These are phyloP conservation scores for Zapornia atra DNA, from an alignment of 2,113 vertebrate genomes.

Conservation along the genomic window DNA sequence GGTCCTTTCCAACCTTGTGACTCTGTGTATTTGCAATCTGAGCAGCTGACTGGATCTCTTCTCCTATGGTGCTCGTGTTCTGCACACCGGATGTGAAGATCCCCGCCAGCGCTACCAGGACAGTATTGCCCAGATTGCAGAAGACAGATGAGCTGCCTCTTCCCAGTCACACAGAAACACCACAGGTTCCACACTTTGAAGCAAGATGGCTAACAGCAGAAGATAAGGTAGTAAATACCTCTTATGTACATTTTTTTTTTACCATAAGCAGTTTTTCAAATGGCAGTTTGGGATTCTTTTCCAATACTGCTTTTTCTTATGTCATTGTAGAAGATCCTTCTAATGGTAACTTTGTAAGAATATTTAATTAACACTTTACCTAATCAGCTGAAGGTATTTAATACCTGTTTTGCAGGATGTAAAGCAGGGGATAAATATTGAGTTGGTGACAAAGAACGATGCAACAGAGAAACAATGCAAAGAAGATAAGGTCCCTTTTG, in stretches of 20 bases:
- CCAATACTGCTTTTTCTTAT: background rate
- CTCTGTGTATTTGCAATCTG: background rate
- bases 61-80: conserved; percentile 81
- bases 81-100: conserved; percentile 83
- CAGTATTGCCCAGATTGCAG: conserved; percentile 5
- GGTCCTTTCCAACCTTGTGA: too few species aligned
- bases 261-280: background rate
- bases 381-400: background rate
- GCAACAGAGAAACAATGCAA: background rate
- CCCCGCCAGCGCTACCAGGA: conserved; percentile 47
- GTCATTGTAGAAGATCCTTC: background rate
- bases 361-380: background rate
- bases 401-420: background rate
- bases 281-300: background rate
- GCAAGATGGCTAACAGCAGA: conserved; percentile 76
- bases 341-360: background rate
- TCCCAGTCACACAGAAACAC: conserved; percentile 34
- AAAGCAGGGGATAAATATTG: background rate
- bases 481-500: conserved; percentile 1
- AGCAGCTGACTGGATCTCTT: conserved; percentile 66
- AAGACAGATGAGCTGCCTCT: background rate
- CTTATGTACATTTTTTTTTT: background rate
- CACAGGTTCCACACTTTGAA: conserved; percentile 73
- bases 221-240: conserved; percentile 34
- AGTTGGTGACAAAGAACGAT: background rate